Percentiles rank a stretch among this genome's conserved stretches.
Evolutionary conservation across 2,888 invertebrate genomes (phyloP).

Genomic region (Lasioglossum leucozonium): DNA sequence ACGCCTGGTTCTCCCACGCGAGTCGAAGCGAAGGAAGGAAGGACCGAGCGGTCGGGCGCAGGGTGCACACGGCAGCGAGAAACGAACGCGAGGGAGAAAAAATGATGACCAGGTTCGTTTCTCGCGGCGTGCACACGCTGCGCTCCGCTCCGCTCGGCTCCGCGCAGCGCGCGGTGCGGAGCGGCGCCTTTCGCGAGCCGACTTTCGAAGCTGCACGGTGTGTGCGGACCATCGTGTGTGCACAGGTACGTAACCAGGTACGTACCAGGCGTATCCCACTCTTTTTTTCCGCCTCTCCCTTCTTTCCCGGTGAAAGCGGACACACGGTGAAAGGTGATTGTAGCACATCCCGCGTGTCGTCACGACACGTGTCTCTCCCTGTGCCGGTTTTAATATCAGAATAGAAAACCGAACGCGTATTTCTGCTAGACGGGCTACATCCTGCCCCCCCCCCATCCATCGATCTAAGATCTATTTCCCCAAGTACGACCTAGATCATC

Average conservation of each 20-base stretch:
- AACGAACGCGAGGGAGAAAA: conserved; percentile 14
- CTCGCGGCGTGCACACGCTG: conserved; percentile 56
- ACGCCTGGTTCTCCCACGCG: conserved; percentile 60
- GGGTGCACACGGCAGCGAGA: background rate
- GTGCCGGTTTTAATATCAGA: conserved; percentile 39
- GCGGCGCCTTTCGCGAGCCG: conserved; percentile 62
- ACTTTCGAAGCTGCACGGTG: conserved; percentile 63
- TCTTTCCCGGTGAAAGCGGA: conserved; percentile 58
- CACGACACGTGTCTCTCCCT: conserved; percentile 37
- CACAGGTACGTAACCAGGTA: conserved; percentile 26
- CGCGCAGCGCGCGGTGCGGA: background rate
- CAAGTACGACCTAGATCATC: background rate
- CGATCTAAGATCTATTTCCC: background rate
- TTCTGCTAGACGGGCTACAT: background rate
- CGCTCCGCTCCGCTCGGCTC: background rate
- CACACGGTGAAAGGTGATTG: conserved; percentile 65
- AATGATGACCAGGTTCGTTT: conserved; percentile 61
- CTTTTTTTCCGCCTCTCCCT: conserved; percentile 12
- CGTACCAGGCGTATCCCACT: conserved; percentile 48
- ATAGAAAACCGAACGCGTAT: conserved; percentile 13
- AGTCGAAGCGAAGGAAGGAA: conserved; percentile 11
- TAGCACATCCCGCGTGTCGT: conserved; percentile 53
- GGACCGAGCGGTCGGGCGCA: conserved; percentile 15
- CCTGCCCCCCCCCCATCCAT: background rate
- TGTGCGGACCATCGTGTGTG: background rate